Base-by-base conservation (phyloP, 2,888 invertebrate genomes). In the Allygus modestus region DNA sequence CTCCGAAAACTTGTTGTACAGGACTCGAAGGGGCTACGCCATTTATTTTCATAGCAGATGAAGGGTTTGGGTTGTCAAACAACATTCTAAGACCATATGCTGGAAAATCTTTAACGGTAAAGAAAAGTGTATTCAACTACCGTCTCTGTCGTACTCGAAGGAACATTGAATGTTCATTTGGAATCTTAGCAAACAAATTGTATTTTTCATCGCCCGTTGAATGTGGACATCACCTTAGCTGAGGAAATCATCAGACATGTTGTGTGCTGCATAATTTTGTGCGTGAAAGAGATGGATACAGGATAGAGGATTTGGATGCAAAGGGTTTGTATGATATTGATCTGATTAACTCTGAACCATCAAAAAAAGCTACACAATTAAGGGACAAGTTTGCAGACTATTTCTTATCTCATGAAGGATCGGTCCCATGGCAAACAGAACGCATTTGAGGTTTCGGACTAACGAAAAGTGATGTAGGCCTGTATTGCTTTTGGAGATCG, bases 131-230 rank as follows among this genome's bases (percentile, higher is more conserved):
- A n/a, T 88, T 87, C 61, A 88, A 88, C 69, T 87, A 88, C 83
- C 69, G 88, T 84, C 85, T 88, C 37, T 85, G 87, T 73, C 85
- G 87, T 28, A 88, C 84, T 33, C 33, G 86, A 54, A 86, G 88
- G 20, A 86, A 88, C 82, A 84, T 88, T 58, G 88, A 88, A 84
- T 88, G 88, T 77, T 58, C 87, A 17, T 88, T 88, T 85, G 88
- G 88, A 73, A 84, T 87, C 31, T 58, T 86, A 43, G 51, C 85
- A 20, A 86, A 85, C 73, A 85, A 86, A 75, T 86, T 61, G 85
- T 28, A 86, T 83, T 81, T 85, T 86, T 85, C 85, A 86, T 73
- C 83, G 84, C 31, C 85, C 86, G 17, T 43, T 85, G 54, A 84
- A 86, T 81, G 83, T 86, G 0, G 9, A 54, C 17, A 12, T 58